Conservation (phyloP, 2,113 vertebrate species). For the Sphyrna mokarran region DNA sequence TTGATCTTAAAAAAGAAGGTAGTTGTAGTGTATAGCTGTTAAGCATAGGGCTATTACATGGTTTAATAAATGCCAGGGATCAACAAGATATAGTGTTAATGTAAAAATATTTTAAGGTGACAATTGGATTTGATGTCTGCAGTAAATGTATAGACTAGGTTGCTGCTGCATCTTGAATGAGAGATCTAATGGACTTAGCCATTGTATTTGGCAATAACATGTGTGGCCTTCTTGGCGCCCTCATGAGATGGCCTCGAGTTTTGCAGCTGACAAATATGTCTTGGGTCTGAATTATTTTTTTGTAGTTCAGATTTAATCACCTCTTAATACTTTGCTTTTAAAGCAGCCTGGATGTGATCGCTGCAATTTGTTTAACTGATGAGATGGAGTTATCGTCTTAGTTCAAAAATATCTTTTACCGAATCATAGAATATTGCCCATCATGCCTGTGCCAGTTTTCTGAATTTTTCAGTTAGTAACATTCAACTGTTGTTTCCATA, state of each 20-base stretch:
- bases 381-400: background rate
- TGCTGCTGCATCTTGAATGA: background rate
- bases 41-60: background rate
- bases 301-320: background rate
- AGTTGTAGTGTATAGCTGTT: background rate
- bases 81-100: background rate
- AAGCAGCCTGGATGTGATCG: background rate
- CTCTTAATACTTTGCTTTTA: background rate
- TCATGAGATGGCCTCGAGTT: background rate
- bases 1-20: conserved; percentile 42
- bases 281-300: background rate
- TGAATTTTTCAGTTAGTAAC: too few relatives aligned
- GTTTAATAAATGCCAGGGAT: background rate
- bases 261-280: background rate
- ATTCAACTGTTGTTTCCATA: too few relatives aligned
- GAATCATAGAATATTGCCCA: background rate
- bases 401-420: background rate
- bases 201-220: background rate
- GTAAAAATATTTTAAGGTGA: background rate
- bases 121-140: background rate
- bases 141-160: conserved; percentile 10
- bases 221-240: background rate
- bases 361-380: background rate
- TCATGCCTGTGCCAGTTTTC: too few relatives aligned
- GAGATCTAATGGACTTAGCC: background rate